Percentiles rank a stretch among this genome's conserved stretches.
phyloP scores from a whole-genome alignment of 2,113 vertebrate genomes.

The Planiliza haematocheilus region DNA sequence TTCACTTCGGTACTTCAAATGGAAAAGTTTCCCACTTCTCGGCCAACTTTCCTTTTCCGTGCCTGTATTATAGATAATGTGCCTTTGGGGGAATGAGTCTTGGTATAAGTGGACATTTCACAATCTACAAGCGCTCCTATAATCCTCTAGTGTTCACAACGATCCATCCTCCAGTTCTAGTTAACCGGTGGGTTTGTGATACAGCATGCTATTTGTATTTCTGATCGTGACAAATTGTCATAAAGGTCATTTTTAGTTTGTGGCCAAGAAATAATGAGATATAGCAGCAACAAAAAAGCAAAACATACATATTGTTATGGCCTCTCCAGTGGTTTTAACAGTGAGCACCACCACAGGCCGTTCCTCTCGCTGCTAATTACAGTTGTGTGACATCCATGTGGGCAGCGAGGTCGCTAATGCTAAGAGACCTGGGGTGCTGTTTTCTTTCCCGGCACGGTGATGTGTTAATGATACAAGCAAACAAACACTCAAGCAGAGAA shows the following conservation, averaged over 20 bases:
- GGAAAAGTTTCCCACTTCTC: conserved; percentile 64
- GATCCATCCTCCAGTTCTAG: conserved; percentile 2
- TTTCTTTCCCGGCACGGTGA: conserved; percentile 44
- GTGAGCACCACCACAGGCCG: conserved; percentile 55
- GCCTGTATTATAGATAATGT: conserved; percentile 38
- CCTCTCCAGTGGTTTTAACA: conserved; percentile 51
- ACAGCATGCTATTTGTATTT: neutral
- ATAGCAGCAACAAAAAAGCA: conserved; percentile 41
- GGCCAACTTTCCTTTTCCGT: conserved; percentile 47
- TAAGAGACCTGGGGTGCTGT: conserved; percentile 61
- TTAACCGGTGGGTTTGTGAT: conserved; percentile 36
- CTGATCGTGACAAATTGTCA: conserved; percentile 61
- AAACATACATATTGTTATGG: conserved; percentile 54
- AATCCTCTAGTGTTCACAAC: conserved; percentile 2
- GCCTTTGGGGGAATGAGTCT: conserved; percentile 28
- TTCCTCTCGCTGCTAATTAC: conserved; percentile 73
- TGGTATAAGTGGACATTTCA: conserved; percentile 35
- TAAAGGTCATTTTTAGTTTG: conserved; percentile 63
- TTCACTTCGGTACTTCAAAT: conserved; percentile 56
- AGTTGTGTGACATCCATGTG: conserved; percentile 70
- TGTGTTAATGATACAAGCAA: conserved; percentile 72
- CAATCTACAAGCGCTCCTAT: conserved; percentile 25
- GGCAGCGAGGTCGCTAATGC: conserved; percentile 63
- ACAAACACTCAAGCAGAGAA: conserved; percentile 63
- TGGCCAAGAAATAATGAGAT: conserved; percentile 71